Evolutionary conservation across 1,140 invertebrate genomes (phyloP).

Genomic region (Holcopasites calliopsidis): DNA sequence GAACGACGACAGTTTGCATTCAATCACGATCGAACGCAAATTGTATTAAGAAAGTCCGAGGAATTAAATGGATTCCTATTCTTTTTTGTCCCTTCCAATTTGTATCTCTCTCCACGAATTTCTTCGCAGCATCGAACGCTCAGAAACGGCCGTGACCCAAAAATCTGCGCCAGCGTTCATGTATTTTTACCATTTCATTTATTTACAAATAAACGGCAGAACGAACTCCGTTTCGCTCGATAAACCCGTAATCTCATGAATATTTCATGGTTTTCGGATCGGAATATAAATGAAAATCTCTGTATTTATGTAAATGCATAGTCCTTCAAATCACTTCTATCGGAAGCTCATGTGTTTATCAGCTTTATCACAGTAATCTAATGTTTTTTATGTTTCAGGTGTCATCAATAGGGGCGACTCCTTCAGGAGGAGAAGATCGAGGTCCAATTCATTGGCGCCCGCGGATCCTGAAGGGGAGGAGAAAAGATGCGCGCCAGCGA

Average conservation of each 20-base stretch:
- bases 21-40: background rate
- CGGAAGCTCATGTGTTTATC: too few relatives aligned
- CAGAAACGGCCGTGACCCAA: slow-evolving; percentile 17
- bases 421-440: slow-evolving; percentile 87
- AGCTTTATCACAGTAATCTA: too few relatives aligned
- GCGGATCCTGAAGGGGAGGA: slow-evolving; percentile 68
- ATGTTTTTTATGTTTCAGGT: slow-evolving; percentile 79
- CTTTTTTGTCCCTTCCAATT: background rate
- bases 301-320: background rate
- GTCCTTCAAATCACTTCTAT: background rate
- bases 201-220: slow-evolving; percentile 29
- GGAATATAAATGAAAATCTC: background rate
- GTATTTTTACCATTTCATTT: slow-evolving; percentile 37
- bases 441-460: slow-evolving; percentile 85
- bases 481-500: slow-evolving; percentile 76
- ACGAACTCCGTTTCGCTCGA: background rate
- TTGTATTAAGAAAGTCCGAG: too few relatives aligned
- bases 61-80: background rate
- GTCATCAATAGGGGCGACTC: slow-evolving; percentile 94
- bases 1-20: background rate
- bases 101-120: background rate
- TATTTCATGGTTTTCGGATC: slow-evolving; percentile 4
- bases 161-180: background rate
- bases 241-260: slow-evolving; percentile 15
- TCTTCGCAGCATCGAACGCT: background rate